Conservation (phyloP, 2,888 invertebrate species). For the Molorchus minor region DNA sequence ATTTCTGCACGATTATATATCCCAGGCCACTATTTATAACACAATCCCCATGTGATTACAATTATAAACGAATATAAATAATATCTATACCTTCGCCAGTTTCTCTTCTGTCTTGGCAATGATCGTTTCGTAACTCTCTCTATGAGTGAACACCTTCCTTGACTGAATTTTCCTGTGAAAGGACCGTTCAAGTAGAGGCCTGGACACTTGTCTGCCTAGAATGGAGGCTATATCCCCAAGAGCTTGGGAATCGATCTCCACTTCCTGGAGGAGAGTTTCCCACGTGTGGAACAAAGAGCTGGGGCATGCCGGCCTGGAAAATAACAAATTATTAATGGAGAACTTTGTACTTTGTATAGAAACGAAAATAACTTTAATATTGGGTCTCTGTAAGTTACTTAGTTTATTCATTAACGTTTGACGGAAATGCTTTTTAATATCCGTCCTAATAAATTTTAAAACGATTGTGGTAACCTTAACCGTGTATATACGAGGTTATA, state of each 20-base stretch:
- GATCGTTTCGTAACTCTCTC: conserved; percentile 89
- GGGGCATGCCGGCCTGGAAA: conserved; percentile 77
- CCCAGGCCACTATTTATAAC: conserved; percentile 3
- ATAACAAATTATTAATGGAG: too few species aligned
- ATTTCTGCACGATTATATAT: not conserved
- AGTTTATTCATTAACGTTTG: too few species aligned
- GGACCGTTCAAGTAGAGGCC: conserved; percentile 85
- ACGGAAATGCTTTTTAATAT: too few species aligned
- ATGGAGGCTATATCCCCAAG: conserved; percentile 86
- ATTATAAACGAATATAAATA: conserved; percentile 11
- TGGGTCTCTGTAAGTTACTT: too few species aligned
- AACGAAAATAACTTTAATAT: too few species aligned
- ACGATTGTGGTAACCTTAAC: too few species aligned
- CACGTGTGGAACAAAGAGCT: conserved; percentile 88
- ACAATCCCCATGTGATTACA: conserved; percentile 10
- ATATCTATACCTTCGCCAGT: conserved; percentile 69
- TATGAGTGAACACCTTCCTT: conserved; percentile 87
- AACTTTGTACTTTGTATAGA: too few species aligned
- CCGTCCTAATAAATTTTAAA: too few species aligned
- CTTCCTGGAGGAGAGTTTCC: conserved; percentile 90
- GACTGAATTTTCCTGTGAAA: conserved; percentile 92
- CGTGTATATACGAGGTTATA: too few species aligned
- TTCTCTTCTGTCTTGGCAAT: conserved; percentile 86
- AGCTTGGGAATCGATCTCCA: conserved; percentile 87
- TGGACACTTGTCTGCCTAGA: conserved; percentile 78